Evolutionary conservation across 2,888 invertebrate species (phyloP), one percentile per base, ranked within the genome.

Genomic region (Stenodema calcarata): DNA sequence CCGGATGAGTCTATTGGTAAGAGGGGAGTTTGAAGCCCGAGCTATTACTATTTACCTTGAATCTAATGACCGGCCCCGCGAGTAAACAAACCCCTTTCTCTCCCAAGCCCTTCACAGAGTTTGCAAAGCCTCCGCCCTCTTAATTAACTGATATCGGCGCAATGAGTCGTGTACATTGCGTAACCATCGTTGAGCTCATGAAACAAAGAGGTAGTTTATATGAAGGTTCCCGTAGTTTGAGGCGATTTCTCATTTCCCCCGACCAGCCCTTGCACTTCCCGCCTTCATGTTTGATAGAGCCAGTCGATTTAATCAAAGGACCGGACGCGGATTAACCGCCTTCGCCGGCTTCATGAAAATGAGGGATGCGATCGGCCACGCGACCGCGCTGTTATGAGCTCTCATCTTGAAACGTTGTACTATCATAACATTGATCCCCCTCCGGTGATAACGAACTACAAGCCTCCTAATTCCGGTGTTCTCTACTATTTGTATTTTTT

Each of bases 1-100:
- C 35, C 35, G 16, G 50, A 14, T 4, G 50, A 50, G 50, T 2
- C 47, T 12, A 47, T 12, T 3, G 47, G 47, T 16, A 16, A 12
- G n/a, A n/a, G 4, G n/a, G n/a, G n/a, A n/a, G n/a, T n/a, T n/a
- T n/a, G n/a, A n/a, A 18, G 50, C n/a, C 14, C 50, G 14, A 18
- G 6, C 62, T 62, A 73, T 73, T 73, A 73, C 35, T 73, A 73
- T 73, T 73, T 73, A 73, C 73, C 73, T 41, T 62, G 73, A 41
- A 35, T 73, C 73, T 73, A 73, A 73, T 73, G 35, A 73, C 35
- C 35, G 73, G 9, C 73, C 54, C 54, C 14, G 18, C 12, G 73
- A n/a, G 35, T 73, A 73, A 28, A 73, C 73, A 41, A 35, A 16
- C 14, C 12, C 16, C n/a, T 18, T 0, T 28, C 62, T 16, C n/a